These are phyloP conservation scores for Chelon labrosus DNA, from an alignment of 2,797 vertebrate species.

Conservation along the genomic window DNA sequence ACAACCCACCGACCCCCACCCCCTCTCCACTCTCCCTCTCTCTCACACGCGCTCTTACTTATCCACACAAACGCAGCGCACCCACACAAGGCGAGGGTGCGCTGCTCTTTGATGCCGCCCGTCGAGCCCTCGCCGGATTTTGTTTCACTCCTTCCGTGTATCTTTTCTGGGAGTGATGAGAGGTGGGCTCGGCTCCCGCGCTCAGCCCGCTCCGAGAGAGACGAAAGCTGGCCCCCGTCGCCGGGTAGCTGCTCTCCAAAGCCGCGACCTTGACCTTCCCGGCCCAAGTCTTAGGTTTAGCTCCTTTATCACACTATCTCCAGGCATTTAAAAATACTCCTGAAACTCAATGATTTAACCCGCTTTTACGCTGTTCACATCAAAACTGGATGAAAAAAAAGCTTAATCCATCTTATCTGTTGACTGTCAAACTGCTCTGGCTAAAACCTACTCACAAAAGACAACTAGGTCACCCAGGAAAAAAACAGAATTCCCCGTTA, in stretches of 20 bases:
- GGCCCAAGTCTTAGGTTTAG: slow-evolving; percentile 84
- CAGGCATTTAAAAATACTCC: slow-evolving; percentile 90
- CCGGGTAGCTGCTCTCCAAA: slow-evolving; percentile 74
- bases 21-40: slow-evolving; percentile 15
- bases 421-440: slow-evolving; percentile 90
- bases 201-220: slow-evolving; percentile 53
- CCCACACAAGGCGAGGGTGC: slow-evolving; percentile 71
- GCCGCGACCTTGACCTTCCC: slow-evolving; percentile 85
- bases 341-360: slow-evolving; percentile 89
- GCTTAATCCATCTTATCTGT: slow-evolving; percentile 93
- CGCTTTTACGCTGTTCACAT: slow-evolving; percentile 90
- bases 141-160: slow-evolving; percentile 73
- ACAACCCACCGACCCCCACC: slow-evolving; percentile 18
- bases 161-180: slow-evolving; percentile 75
- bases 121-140: slow-evolving; percentile 71
- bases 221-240: slow-evolving; percentile 68
- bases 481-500: slow-evolving; percentile 81
- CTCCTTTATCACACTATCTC: slow-evolving; percentile 86
- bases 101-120: slow-evolving; percentile 73
- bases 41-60: slow-evolving; percentile 12
- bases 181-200: slow-evolving; percentile 68
- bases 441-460: slow-evolving; percentile 92
- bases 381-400: slow-evolving; percentile 89
- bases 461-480: slow-evolving; percentile 89
- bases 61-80: slow-evolving; percentile 39